Base-by-base conservation (phyloP, 2,113 vertebrate species). In the Clinocottus analis region DNA sequence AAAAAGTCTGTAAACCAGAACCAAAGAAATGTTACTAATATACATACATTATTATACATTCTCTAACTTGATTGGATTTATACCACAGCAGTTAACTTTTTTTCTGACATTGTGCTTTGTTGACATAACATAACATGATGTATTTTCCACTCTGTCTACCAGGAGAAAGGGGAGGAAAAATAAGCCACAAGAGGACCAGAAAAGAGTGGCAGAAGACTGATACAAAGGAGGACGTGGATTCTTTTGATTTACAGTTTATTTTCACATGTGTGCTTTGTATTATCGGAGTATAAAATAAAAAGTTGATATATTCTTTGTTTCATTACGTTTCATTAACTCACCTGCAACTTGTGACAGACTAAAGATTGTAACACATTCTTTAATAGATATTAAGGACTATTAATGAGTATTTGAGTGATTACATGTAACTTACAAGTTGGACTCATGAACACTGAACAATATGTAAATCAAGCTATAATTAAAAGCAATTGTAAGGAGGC, bases 111-210 rank as follows among this genome's bases (percentile, higher is more conserved):
- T 47, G 11, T 43, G 5, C 25, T 9, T 31, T 29, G 21, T 3
- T 31, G 2, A 31, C 45, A 35, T 45, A 25, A 68, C 27, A 45
- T 45, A 23, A 68, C 27, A 29, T 9, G 8, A 37, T 70, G 12
- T 39, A 60, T 37, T 56, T 1, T 29, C 27, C 13, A 17, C 3
- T 75, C n/a, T 73, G 10, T 82, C 29, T 29, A 75, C 17, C 64
- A 93, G 88, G 79, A 93, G 82, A 79, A 89, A 79, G 17, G 60
- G 2, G 19, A 83, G 67, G 65, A 89, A 82, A 43, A 81, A 31
- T 17, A 72, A 75, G 43, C 7, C 59, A 19, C 67, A 82, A 29
- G 41, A 61, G 19, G 13, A 78, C 3, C 56, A 85, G 43, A 75
- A 23, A 33, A 62, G 11, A 29, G 23, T 2, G 9, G 25, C 8